Evolutionary conservation across 2,797 vertebrate genomes (phyloP).

Genomic region (Sebastes diploproa): DNA sequence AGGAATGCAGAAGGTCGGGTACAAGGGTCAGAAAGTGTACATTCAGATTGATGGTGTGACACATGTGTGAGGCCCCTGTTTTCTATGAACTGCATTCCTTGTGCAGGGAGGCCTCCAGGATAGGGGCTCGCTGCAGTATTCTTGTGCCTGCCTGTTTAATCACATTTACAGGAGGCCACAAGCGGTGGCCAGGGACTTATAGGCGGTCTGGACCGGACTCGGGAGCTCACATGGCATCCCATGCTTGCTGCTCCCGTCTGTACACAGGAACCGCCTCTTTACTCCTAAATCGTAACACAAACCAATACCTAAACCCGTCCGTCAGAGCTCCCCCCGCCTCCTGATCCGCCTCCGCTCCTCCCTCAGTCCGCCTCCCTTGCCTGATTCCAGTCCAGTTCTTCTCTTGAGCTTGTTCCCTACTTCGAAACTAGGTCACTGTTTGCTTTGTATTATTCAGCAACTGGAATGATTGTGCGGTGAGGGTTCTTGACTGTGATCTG

Average conservation of each 20-base stretch:
- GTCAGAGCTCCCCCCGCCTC: not conserved
- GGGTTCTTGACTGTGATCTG: constrained; percentile 74
- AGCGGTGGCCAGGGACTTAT: constrained; percentile 8
- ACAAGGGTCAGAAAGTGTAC: constrained; percentile 23
- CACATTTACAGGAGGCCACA: constrained; percentile 67
- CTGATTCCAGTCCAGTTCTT: constrained; percentile 76
- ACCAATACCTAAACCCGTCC: not conserved
- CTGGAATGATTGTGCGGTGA: constrained; percentile 81
- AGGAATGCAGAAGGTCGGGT: constrained; percentile 4
- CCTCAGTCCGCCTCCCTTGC: not conserved
- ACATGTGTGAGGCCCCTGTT: constrained; percentile 64
- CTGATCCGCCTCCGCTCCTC: not conserved
- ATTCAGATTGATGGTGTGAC: constrained; percentile 55
- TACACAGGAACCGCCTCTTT: not conserved
- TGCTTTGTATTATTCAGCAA: constrained; percentile 94
- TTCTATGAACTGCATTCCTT: constrained; percentile 70
- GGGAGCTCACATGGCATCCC: constrained; percentile 29
- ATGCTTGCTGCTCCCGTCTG: not conserved
- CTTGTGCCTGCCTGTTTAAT: constrained; percentile 81
- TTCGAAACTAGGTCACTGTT: constrained; percentile 94
- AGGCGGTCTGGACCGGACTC: constrained; percentile 38
- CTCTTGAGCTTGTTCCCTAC: constrained; percentile 85
- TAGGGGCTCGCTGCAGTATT: constrained; percentile 72
- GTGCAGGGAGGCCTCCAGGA: constrained; percentile 69
- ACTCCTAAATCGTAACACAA: not conserved